These are phyloP conservation scores for Dexiosoma caninum DNA, from an alignment of 2,888 invertebrate genomes.

Conservation along the genomic window DNA sequence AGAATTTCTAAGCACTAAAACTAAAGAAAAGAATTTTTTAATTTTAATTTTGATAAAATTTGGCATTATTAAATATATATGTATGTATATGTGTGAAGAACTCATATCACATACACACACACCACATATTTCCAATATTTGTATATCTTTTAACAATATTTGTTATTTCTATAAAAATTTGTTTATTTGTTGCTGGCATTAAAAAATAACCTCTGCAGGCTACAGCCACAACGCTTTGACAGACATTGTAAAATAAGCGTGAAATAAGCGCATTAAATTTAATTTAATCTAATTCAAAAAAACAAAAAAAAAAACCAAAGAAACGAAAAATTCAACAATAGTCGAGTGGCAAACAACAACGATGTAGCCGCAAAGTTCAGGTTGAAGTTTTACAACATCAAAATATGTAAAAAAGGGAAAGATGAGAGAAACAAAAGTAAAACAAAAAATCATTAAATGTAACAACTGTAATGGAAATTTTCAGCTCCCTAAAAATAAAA, in stretches of 20 bases:
- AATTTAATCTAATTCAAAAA: conserved; percentile 45
- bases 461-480: conserved; percentile 48
- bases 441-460: conserved; percentile 15
- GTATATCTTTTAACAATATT: background rate
- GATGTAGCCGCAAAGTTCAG: conserved; percentile 49
- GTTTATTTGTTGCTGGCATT: background rate
- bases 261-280: conserved; percentile 50
- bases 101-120: background rate
- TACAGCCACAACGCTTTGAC: conserved; percentile 14
- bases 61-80: background rate
- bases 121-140: background rate
- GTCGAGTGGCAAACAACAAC: conserved; percentile 16
- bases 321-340: conserved; percentile 6
- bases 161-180: background rate
- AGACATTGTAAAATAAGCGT: conserved; percentile 35
- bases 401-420: conserved; percentile 10
- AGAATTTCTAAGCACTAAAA: no score
- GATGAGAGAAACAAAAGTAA: conserved; percentile 8
- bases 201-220: background rate
- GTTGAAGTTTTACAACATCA: conserved; percentile 54
- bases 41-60: no score
- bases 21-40: no score
- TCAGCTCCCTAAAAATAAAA: conserved; percentile 36
- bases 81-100: background rate
- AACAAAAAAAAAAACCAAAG: conserved; percentile 3